Base-by-base conservation (phyloP, 2,797 vertebrate species). In the Melanotaenia trifasciata region DNA sequence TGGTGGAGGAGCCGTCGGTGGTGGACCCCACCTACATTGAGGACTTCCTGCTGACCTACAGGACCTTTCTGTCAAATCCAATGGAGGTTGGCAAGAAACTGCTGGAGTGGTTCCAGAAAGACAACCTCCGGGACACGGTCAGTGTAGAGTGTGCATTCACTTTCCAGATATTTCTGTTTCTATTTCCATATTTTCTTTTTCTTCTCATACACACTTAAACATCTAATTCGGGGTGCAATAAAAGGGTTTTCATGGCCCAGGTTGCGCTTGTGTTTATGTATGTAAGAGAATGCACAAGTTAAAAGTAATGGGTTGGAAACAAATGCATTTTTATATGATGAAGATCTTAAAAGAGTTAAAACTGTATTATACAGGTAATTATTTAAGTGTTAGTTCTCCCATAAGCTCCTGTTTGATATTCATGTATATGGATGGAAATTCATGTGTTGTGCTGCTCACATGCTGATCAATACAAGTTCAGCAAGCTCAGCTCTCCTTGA, bases 11-110 rank as follows among this genome's bases (percentile, higher is more conserved):
- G 56, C 98, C 98, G 40, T 99, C 97, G 0, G 96, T 99, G 76
- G 98, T 99, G 80, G 98, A 99, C 90, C 97, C 97, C 78, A 99
- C 98, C 14, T 99, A 98, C 78, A 98, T 99, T 0, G 98, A 99
- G 89, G 98, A 99, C 95, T 99, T 99, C 86, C 94, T 99, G 28
- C 74, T 99, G 75, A 98, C 98, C 1, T 98, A 97, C 66, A 95
- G 98, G 85, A 99, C 98, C 1, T 99, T 99, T 91, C 94, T 99
- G 72, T 94, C 94, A 61, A 97, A 94, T 83, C 96, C 98, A 26
- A 94, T 99, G 95, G 96, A 98, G 78, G 96, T 99, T 63, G 96
- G 98, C 57, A 94, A 83, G 82, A 99, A 97, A 63, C 95, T 99
- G 24, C 84, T 99, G 81, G 97, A 98, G 54, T 99, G 98, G 98